Evolutionary conservation across 92 coral and sea anemone species (phyloP), one percentile per base, ranked within the genome.

Genomic region (Zoanthus sansibaricus): DNA sequence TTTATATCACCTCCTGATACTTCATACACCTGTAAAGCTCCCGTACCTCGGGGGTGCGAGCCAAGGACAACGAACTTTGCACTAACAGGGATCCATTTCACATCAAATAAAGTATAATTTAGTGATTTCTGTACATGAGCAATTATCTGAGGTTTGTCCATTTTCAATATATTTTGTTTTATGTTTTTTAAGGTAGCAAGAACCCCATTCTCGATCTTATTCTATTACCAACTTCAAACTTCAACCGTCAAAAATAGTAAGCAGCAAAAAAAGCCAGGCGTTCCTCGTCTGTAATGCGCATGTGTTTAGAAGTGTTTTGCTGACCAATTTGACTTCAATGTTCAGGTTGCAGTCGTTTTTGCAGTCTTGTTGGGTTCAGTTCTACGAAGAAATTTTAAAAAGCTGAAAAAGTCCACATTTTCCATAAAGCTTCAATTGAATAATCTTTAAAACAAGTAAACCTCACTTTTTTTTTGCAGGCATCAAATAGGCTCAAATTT

Each of bases 41-140:
- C 99, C 14, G 99, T 96, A n/a, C 99, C 99, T 58, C 96, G 90
- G 1, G 99, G 95, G 86, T 95, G 94, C 72, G 96, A 94, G 70
- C 99, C 99, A 32, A 96, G 97, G 11, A 95, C 99, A 83, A 96
- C 99, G 89, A 96, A 96, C 77, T 96, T 88, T 17, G 99, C 98
- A 79, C 99, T 96, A 64, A 93, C 95, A 10, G 99, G 99, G 21
- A 96, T 92, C 99, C 99, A 96, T 76, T 95, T 94, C 10, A 93
- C 93, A 68, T 96, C 99, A 67, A 90, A 96, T 6, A 95, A 89
- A 54, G 99, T 96, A 83, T 82, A 95, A 79, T 96, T 95, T 32
- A 96, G 79, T 3, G 97, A 90, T 62, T 94, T 96, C 13, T 90
- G 90, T 18, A 92, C 99, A 69, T 96, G 99, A 7, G 91, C 92